Evolutionary conservation across 2,888 invertebrate genomes (phyloP).

Genomic region (Herminia tarsipennalis): DNA sequence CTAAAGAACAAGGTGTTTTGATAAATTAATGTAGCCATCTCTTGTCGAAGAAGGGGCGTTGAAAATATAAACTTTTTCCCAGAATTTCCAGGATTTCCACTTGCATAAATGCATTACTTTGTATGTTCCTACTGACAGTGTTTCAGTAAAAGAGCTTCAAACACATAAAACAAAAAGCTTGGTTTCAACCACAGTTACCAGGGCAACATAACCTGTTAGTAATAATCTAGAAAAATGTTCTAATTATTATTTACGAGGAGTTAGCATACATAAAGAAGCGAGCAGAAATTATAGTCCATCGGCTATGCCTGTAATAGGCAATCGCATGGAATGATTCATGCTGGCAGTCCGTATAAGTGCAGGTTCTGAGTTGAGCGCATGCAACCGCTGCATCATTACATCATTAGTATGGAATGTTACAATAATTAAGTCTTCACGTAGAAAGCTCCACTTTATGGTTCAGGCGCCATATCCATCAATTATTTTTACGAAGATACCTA

Average conservation of each 20-base stretch:
- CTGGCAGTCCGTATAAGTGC: conserved; percentile 37
- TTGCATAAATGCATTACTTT: too few relatives aligned
- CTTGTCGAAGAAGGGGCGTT: too few relatives aligned
- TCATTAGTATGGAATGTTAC: conserved; percentile 65
- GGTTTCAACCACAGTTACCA: too few relatives aligned
- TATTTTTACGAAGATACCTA: too few relatives aligned
- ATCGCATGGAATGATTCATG: conserved; percentile 40
- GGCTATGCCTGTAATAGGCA: conserved; percentile 30
- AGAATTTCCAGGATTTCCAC: too few relatives aligned
- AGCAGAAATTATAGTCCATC: conserved; percentile 12
- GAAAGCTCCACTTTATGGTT: conserved; percentile 49
- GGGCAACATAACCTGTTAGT: not conserved
- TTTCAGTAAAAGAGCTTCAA: too few relatives aligned
- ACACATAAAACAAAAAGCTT: too few relatives aligned
- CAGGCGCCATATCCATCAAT: too few relatives aligned
- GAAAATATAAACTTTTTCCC: too few relatives aligned
- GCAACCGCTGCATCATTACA: conserved; percentile 50
- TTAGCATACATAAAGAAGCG: conserved; percentile 2
- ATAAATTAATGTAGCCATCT: too few relatives aligned
- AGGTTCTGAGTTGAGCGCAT: conserved; percentile 35
- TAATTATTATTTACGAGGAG: conserved; percentile 3
- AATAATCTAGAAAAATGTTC: not conserved
- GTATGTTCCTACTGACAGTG: too few relatives aligned
- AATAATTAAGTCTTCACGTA: conserved; percentile 54
- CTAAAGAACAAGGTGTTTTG: too few relatives aligned